Base-by-base conservation (phyloP, 53 echinoderm and acorn worm genomes). In the Holothuria scabra region DNA sequence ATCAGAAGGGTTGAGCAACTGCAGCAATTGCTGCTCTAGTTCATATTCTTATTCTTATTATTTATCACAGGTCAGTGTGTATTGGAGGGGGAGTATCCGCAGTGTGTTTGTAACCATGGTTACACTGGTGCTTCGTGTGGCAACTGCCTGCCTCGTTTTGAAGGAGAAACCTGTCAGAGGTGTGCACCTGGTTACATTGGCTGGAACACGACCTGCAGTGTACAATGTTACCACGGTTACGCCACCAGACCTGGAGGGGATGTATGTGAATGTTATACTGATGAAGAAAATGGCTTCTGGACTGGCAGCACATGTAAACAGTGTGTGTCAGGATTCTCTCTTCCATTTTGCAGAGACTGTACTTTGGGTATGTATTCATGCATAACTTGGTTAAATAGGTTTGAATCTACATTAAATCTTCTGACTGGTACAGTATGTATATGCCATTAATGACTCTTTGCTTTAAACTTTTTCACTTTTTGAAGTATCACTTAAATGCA, bases 181-280 rank as follows among this genome's bases (percentile, higher is more conserved):
- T 95, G 95, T 80, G 70, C 74, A 10, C 76, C 88, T 20, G 86
- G 86, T 12, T 95, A 95, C 85, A 95, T 95, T n/a, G 95, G 95
- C 34, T 95, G 90, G 88, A 87, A 95, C 84, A 86, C 88, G 49
- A 92, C 83, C 82, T 95, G 92, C 67, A 90, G 86, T n/a, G 64
- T 90, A 28, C 67, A 85, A 24, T 95, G 95, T 72, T 86, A 84
- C 23, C 84, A 90, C 33, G 95, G 95, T 28, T 90, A 84, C 56
- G 88, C 95, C 16, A 85, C 92, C 1, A 84, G 86, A 38, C 80
- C 80, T 16, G 95, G 95, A 2, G 95, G 95, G 44, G 87, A 89
- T 59, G 84, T 84, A 35, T 95, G 95, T 52, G 68, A 89, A 63
- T 95, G 95, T 46, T 93, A 95, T 81, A 87, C 48, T 18, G 91